Evolutionary conservation across 1,140 invertebrate species (phyloP).

Genomic region (Cydia strobilella): DNA sequence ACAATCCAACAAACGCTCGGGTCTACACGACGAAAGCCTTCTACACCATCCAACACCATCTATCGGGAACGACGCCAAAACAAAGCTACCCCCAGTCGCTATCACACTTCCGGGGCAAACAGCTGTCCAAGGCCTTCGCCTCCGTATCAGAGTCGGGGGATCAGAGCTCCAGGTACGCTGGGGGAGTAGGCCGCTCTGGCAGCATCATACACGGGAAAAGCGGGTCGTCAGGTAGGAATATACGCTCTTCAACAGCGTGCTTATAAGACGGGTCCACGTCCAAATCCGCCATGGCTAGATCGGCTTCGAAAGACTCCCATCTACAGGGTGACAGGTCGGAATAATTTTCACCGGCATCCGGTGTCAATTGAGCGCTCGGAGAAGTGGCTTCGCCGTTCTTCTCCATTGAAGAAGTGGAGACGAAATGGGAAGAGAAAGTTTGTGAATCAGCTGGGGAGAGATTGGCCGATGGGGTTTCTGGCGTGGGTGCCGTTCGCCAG

Average conservation of each 20-base stretch:
- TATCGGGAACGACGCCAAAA: slow-evolving; percentile 43
- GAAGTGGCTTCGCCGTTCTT: slow-evolving; percentile 74
- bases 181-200: slow-evolving; percentile 69
- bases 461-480: slow-evolving; percentile 82
- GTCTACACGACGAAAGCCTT: slow-evolving; percentile 56
- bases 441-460: slow-evolving; percentile 81
- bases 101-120: slow-evolving; percentile 54
- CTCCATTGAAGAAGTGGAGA: slow-evolving; percentile 79
- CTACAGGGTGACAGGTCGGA: slow-evolving; percentile 70
- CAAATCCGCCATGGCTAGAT: slow-evolving; percentile 75
- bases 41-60: slow-evolving; percentile 42
- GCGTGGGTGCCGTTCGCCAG: slow-evolving; percentile 78
- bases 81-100: slow-evolving; percentile 44
- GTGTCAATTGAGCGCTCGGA: slow-evolving; percentile 81
- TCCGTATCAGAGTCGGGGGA: slow-evolving; percentile 76
- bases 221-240: slow-evolving; percentile 78
- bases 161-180: slow-evolving; percentile 75
- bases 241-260: slow-evolving; percentile 82
- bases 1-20: slow-evolving; percentile 64
- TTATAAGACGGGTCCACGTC: slow-evolving; percentile 78
- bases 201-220: slow-evolving; percentile 60
- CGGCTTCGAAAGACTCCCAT: slow-evolving; percentile 80
- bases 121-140: slow-evolving; percentile 57
- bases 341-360: slow-evolving; percentile 77
- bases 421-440: slow-evolving; percentile 82